Conservation (phyloP, 1,140 invertebrate species). For the Steinernema feltiae region DNA sequence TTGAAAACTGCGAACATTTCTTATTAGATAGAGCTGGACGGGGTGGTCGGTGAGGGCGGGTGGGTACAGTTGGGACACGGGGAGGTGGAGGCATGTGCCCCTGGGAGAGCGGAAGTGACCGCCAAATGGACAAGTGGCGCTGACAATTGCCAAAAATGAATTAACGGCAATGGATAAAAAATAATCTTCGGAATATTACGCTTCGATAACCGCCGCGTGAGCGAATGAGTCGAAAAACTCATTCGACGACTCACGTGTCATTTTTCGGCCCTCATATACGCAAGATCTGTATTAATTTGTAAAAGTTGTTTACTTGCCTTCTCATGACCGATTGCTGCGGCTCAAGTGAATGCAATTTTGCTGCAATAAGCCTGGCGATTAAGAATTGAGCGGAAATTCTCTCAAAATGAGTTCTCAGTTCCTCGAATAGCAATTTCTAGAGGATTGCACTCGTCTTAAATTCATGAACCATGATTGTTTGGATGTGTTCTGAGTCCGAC, state of each 20-base stretch:
- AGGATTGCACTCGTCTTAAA: no score
- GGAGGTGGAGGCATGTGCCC: not conserved
- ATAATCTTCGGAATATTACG: not conserved
- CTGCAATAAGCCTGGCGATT: not conserved
- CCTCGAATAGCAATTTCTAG: not conserved
- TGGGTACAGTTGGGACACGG: not conserved
- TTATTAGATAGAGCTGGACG: not conserved
- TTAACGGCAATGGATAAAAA: not conserved
- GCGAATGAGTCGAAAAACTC: not conserved
- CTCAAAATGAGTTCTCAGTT: not conserved
- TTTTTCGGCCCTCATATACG: not conserved
- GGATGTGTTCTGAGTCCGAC: no score
- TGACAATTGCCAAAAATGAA: not conserved
- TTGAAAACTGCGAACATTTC: not conserved
- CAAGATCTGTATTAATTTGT: slow-evolving; percentile 13
- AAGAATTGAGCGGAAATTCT: not conserved
- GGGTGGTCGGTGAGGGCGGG: no score
- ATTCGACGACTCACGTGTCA: not conserved
- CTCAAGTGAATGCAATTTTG: slow-evolving; percentile 1
- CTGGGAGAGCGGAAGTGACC: not conserved
- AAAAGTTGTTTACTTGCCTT: slow-evolving; percentile 11
- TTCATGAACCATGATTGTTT: no score
- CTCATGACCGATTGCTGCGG: not conserved
- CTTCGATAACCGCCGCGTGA: not conserved
- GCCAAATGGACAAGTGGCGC: not conserved